Evolutionary conservation across 2,113 vertebrate genomes (phyloP).

Genomic region (Zosterops pallidus): DNA sequence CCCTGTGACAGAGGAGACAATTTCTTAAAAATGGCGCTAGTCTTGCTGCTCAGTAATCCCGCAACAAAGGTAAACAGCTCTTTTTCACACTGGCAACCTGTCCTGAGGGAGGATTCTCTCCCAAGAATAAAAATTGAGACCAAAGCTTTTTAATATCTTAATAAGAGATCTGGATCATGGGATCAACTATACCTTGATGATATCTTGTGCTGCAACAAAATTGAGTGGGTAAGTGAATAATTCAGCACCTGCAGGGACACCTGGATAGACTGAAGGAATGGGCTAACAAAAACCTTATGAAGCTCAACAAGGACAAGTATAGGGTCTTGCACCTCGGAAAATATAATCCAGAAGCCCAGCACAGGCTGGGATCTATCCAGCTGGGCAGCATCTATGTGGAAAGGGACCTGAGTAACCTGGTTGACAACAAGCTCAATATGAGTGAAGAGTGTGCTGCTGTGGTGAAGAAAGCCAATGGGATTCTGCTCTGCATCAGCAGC

Average conservation of each 20-base stretch:
- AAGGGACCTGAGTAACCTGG: neutral
- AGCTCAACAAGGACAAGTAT: neutral
- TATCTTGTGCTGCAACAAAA: neutral
- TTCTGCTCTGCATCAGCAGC: neutral
- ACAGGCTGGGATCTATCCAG: neutral
- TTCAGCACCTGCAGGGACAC: neutral
- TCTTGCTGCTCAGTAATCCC: neutral
- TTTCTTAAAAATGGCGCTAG: neutral
- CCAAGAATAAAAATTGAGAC: neutral
- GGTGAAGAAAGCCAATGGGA: neutral
- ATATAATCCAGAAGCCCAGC: neutral
- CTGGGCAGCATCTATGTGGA: neutral
- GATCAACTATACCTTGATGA: neutral
- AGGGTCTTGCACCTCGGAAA: neutral
- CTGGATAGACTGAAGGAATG: neutral
- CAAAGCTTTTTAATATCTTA: neutral
- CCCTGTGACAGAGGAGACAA: neutral
- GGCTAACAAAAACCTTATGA: neutral
- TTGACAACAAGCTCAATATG: neutral
- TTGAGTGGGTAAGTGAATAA: neutral
- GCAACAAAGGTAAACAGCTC: neutral
- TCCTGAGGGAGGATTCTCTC: no score
- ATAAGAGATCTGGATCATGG: neutral
- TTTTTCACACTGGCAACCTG: neutral
- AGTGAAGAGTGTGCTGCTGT: neutral